A percentile compares a stretch with the other conserved stretches of the same genome.
Conservation (phyloP, 2,888 invertebrate genomes). For the Napeogenes sylphis region DNA sequence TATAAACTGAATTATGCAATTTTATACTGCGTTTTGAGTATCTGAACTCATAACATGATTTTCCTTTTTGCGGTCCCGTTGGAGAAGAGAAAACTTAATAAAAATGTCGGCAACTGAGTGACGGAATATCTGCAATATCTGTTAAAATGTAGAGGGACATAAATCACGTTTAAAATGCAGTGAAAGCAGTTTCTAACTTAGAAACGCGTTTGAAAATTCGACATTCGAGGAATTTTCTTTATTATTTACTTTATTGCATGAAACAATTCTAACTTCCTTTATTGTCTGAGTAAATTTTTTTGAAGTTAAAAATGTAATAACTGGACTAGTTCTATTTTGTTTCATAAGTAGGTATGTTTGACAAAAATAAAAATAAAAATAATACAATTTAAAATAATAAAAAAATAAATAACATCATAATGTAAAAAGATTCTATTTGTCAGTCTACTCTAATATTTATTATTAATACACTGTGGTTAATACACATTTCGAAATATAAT, state of each 20-base stretch:
- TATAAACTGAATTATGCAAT: slow-evolving; percentile 27
- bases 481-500: background rate
- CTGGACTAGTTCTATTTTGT: background rate
- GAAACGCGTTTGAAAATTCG: slow-evolving; percentile 54
- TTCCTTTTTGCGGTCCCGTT: slow-evolving; percentile 29
- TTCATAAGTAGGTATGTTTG: background rate
- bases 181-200: slow-evolving; percentile 41
- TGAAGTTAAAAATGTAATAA: background rate
- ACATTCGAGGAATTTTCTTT: slow-evolving; percentile 58
- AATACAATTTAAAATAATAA: background rate
- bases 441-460: too few relatives aligned
- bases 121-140: slow-evolving; percentile 58
- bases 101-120: slow-evolving; percentile 45
- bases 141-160: slow-evolving; percentile 51
- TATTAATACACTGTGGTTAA: too few relatives aligned
- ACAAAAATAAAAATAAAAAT: background rate
- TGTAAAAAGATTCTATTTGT: too few relatives aligned
- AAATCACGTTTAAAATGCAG: slow-evolving; percentile 65
- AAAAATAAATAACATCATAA: too few relatives aligned
- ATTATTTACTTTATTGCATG: slow-evolving; percentile 50
- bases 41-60: slow-evolving; percentile 29
- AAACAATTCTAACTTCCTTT: slow-evolving; percentile 43
- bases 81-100: slow-evolving; percentile 42
- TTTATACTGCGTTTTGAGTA: slow-evolving; percentile 28
- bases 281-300: background rate